Evolutionary conservation across 2,888 invertebrate species (phyloP), one percentile per base, ranked within the genome.

Genomic region (Ochlodes sylvanus): DNA sequence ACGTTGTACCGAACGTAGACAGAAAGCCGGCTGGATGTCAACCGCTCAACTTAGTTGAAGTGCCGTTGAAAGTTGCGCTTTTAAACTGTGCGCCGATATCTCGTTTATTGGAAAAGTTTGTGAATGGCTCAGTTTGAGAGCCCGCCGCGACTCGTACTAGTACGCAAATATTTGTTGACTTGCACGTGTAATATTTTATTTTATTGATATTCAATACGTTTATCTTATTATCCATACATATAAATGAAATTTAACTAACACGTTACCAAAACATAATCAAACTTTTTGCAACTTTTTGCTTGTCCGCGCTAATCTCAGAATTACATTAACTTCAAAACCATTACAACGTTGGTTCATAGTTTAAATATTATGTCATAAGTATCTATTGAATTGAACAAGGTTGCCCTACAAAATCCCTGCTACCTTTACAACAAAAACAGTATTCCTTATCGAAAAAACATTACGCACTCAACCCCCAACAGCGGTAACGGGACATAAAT

Each of bases 1-100:
- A 52, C n/a, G n/a, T n/a, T n/a, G n/a, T n/a, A n/a, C 14, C 12
- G 52, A 52, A 5, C 50, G n/a, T 27, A 27, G 60, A 42, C 41
- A 27, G 41, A 63, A 42, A 63, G 44, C 44, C 19, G 34, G 54
- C 32, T 34, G 55, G 19, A 44, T 64, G 34, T 64, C 56, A 64
- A 47, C 44, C 56, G 56, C 19, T 21, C 56, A 38, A 64, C 55
- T 64, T n/a, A 17, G 32, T 64, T 44, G 56, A 56, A 56, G 55
- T 15, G 57, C 21, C 57, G 50, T 50, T 44, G 50, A 57, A 32
- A 64, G 64, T 63, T 44, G 27, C 55, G 54, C 50, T 19, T 19
- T 50, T 15, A 50, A 47, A 47, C 19, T 12, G 50, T 3, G 50
- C 19, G 19, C 10, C 50, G 50, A 19, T 19, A 50, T 50, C 50